Evolutionary conservation across 37 sponge, comb jelly and placozoan species (phyloP), one percentile per base, ranked within the genome.

Genomic region (Halichondria panicea): DNA sequence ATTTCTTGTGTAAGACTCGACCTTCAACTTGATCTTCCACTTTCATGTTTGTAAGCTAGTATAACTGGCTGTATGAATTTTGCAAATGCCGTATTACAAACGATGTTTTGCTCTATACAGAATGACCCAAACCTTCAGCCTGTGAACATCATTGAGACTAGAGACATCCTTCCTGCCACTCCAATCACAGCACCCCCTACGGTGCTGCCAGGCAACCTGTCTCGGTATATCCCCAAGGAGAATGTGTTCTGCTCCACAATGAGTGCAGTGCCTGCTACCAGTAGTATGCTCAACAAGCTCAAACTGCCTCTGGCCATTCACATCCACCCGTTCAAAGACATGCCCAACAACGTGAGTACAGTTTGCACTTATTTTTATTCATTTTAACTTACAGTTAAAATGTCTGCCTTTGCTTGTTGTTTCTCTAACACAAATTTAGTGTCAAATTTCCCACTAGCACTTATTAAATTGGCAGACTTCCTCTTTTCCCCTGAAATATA

Each of bases 271-370:
- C 98, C 98, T 0, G 80, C 79, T 25, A 89, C 95, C 7, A 76
- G 72, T 38, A 70, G 81, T 39, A 67, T 97, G 18, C 89, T 97
- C 55, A 72, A 54, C 68, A 95, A 95, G 61, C 67, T 87, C 54
- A 94, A 91, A 69, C 77, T 97, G 12, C 98, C 98, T 1, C 70
- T 97, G 15, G 98, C 94, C 25, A 70, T 97, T 21, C 90, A 92
- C 79, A 79, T 97, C 21, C 95, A 97, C 43, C 98, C 98, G 15
- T 97, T 75, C 83, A 92, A 92, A 56, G 91, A 89, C 39, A 53
- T 82, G 39, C 43, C 39, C 19, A 24, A 41, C 0, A 78, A 85
- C 52, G 94, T 93, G 38, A 68, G 33, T 44, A 8, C 12, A 7
- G 6, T 65, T n/a, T 9, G 19, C 12, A 59, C 25, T 12, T 59